Evolutionary conservation across 1,140 invertebrate species (phyloP), one percentile per base, ranked within the genome.

Genomic region (Helicoverpa zea): DNA sequence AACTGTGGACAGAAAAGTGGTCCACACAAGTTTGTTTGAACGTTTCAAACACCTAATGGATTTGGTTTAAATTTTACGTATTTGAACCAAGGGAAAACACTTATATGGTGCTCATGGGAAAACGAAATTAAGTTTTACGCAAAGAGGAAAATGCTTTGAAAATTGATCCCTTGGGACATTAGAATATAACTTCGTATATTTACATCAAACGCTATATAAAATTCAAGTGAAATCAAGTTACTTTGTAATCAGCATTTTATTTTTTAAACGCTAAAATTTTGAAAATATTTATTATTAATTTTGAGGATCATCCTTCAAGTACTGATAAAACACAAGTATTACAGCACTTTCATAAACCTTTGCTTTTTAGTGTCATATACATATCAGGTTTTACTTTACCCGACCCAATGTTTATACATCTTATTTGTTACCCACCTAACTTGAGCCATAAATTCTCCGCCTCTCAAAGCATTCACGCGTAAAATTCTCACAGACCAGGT

Each of bases 121-220:
- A 14, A 51, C n/a, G 16, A 76, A 76, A 76, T 76, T 76, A 76
- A 76, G 58, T 59, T 76, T 76, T 10, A 76, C 18, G 73, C 58
- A 47, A 76, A 51, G 35, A 63, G 73, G 58, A 61, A 76, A 76
- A 75, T 61, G 47, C 35, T 59, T 61, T 75, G 73, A 49, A 61
- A 61, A 75, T 75, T 61, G 73, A 43, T 75, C 58, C 61, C 49
- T 61, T 16, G 73, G 35, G 56, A 47, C 56, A 51, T 16, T 23
- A 13, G 14, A 76, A 52, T 51, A 58, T 61, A 23, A 9, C 16
- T 30, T 74, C 23, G 51, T 51, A 51, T 52, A 51, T 74, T 58
- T 74, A 73, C 7, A 58, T 35, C 29, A 2, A 30, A 56, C n/a
- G n/a, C 3, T 7, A 30, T 74, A 58, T 35, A 14, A 58, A 43